A percentile compares a stretch with the other conserved stretches of the same genome.
phyloP scores from a whole-genome alignment of 2,113 vertebrate genomes.

The Pomatorhinus ruficollis region DNA sequence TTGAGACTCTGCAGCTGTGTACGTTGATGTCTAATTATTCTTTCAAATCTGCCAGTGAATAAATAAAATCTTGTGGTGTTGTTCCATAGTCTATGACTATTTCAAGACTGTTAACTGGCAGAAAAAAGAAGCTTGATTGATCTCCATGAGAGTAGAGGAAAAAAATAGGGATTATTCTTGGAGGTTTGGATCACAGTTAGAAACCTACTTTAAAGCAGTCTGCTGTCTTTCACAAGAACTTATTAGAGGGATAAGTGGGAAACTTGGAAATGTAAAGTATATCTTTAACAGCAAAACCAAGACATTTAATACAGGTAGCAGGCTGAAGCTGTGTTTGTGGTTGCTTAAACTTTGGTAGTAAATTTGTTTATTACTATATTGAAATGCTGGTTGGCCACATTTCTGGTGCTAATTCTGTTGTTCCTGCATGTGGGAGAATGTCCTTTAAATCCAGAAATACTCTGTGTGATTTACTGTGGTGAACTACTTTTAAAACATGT shows the following conservation, averaged over 20 bases:
- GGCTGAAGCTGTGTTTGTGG: neutral
- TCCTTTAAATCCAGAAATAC: neutral
- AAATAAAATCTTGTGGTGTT: neutral
- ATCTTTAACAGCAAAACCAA: neutral
- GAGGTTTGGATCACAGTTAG: neutral
- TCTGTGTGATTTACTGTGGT: neutral
- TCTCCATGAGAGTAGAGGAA: neutral
- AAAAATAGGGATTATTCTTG: neutral
- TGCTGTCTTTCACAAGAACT: neutral
- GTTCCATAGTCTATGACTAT: neutral
- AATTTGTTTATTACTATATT: neutral
- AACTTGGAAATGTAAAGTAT: neutral
- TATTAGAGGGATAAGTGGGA: neutral
- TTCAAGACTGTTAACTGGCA: neutral
- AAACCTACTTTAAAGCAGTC: neutral
- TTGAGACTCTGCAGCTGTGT: conserved; percentile 13
- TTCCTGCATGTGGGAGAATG: neutral
- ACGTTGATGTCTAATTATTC: conserved; percentile 8
- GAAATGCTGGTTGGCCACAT: neutral
- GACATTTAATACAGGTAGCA: neutral
- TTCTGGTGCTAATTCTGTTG: neutral
- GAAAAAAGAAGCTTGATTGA: neutral
- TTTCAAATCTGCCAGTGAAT: neutral
- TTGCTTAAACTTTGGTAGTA: neutral
- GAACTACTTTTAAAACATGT: neutral